These are phyloP conservation scores for Suncus etruscus DNA, from an alignment of 2,113 vertebrate species.

Conservation along the genomic window DNA sequence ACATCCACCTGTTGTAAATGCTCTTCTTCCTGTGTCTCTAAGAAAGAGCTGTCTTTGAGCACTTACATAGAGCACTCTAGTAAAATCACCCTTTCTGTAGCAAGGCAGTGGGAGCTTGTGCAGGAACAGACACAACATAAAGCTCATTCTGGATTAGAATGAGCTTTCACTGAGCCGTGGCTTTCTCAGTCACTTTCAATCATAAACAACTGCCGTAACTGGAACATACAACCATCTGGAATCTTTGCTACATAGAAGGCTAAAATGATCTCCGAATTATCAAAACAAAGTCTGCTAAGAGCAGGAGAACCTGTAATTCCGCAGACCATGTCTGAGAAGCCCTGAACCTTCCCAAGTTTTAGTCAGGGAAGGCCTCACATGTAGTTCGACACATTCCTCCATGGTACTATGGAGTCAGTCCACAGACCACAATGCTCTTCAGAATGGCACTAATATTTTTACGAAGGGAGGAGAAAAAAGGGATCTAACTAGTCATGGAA, in stretches of 20 bases:
- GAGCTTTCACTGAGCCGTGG: not conserved
- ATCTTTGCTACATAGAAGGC: slow-evolving; percentile 25
- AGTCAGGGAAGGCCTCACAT: not conserved
- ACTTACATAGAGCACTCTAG: no score
- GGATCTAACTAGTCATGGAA: slow-evolving; percentile 50
- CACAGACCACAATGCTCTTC: slow-evolving; percentile 35
- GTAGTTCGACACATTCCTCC: not conserved
- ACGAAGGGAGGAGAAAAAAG: slow-evolving; percentile 45
- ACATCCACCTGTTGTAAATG: not conserved
- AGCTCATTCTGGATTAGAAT: not conserved
- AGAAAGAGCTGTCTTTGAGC: not conserved
- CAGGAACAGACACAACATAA: not conserved
- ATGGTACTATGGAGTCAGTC: not conserved
- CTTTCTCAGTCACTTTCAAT: slow-evolving; percentile 11
- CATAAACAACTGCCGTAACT: not conserved
- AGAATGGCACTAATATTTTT: slow-evolving; percentile 58
- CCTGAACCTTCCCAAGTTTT: no score
- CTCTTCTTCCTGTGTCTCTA: not conserved
- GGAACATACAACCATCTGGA: not conserved
- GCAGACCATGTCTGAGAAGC: not conserved
- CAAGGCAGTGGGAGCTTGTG: not conserved
- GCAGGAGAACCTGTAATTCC: not conserved
- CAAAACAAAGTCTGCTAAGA: slow-evolving; percentile 19
- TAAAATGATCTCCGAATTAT: slow-evolving; percentile 33
- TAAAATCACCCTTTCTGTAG: no score